Conservation (phyloP, 30 jellyfish, hydroid and myxozoan genomes). For the Rhopilema esculentum region DNA sequence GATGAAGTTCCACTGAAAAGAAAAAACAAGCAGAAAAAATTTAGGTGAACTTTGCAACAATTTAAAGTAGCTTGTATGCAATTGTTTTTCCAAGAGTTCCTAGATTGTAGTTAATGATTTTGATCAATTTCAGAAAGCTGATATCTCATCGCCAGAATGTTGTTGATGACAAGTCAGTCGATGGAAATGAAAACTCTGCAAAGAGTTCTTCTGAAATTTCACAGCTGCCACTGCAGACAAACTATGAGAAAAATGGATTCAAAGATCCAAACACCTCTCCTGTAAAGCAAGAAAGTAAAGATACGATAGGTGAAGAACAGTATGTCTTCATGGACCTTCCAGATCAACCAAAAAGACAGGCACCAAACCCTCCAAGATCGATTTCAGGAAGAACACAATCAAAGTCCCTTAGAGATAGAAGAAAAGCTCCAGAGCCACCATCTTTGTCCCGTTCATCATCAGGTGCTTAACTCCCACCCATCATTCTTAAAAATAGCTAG, state of each 20-base stretch:
- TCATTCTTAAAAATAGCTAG: neutral
- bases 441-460: slow-evolving; percentile 32
- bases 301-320: slow-evolving; percentile 14
- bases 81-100: too few relatives aligned
- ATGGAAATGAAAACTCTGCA: neutral
- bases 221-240: neutral
- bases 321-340: slow-evolving; percentile 68
- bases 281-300: neutral
- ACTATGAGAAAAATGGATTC: neutral
- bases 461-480: neutral
- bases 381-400: slow-evolving; percentile 8
- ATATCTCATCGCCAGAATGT: slow-evolving; percentile 66
- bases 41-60: too few relatives aligned
- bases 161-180: slow-evolving; percentile 59
- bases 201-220: neutral
- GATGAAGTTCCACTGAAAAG: too few relatives aligned
- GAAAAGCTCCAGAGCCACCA: slow-evolving; percentile 70
- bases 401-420: slow-evolving; percentile 20
- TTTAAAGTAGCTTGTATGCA: too few relatives aligned
- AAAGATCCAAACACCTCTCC: neutral
- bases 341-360: slow-evolving; percentile 85
- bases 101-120: too few relatives aligned
- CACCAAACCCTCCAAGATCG: slow-evolving; percentile 69
- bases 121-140: slow-evolving; percentile 27
- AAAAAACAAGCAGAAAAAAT: too few relatives aligned